phyloP scores from a whole-genome alignment of 2,797 vertebrate genomes.

The Cirrhinus mrigala region DNA sequence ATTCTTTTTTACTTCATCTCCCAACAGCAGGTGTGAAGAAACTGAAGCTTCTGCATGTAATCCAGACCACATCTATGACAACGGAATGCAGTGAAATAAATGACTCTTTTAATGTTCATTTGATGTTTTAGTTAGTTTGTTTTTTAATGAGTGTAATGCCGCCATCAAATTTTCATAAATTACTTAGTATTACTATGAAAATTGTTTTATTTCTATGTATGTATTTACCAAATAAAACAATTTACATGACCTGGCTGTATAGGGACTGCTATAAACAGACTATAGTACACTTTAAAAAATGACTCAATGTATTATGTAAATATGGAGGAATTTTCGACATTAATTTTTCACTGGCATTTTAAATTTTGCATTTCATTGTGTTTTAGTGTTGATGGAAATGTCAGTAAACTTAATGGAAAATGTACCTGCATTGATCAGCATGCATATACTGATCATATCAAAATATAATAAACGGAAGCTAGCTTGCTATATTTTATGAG shows the following conservation, averaged over 20 bases:
- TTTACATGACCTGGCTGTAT: neutral
- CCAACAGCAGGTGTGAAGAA: constrained; percentile 13
- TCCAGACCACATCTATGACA: neutral
- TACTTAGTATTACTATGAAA: neutral
- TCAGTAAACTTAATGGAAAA: no score
- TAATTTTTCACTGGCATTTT: no score
- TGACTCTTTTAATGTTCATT: neutral
- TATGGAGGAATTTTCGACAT: no score
- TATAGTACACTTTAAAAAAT: neutral
- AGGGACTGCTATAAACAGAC: no score
- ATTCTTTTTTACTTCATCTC: neutral
- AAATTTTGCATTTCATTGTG: no score
- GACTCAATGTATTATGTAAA: no score
- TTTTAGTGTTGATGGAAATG: no score
- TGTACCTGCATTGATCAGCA: no score
- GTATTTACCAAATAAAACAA: neutral
- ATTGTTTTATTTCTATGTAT: neutral
- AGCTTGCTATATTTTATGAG: no score
- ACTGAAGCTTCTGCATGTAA: neutral
- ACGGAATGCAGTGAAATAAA: neutral
- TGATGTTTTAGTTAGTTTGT: neutral
- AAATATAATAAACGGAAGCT: no score
- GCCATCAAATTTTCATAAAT: neutral
- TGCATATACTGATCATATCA: no score
- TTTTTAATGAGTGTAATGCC: neutral